A percentile compares a stretch with the other conserved stretches of the same genome.
phyloP scores from a whole-genome alignment of 2,113 vertebrate genomes.

The Pristiophorus japonicus region DNA sequence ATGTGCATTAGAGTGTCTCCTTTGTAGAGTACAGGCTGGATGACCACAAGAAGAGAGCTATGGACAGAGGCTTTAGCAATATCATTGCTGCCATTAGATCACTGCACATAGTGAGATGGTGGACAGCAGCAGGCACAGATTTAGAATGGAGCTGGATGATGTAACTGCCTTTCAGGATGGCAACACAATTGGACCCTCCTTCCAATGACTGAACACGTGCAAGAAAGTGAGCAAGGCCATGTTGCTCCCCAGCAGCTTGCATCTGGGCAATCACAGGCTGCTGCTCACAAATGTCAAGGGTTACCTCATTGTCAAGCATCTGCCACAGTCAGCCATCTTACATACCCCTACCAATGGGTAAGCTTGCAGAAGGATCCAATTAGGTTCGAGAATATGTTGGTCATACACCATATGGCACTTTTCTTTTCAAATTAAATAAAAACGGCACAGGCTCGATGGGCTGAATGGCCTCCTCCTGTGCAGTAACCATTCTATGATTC shows the following conservation, averaged over 20 bases:
- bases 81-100: not conserved
- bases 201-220: not conserved
- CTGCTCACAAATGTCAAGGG: not conserved
- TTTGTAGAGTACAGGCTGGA: not conserved
- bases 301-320: not conserved
- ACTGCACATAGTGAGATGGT: not conserved
- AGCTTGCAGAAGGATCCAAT: not conserved
- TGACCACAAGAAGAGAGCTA: not conserved
- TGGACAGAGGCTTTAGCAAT: not conserved
- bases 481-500: too few species aligned
- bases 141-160: not conserved
- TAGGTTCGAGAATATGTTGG: not conserved
- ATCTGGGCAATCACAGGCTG: not conserved
- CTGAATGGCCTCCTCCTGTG: too few species aligned
- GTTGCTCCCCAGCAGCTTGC: not conserved
- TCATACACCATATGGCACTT: not conserved
- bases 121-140: not conserved
- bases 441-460: too few species aligned
- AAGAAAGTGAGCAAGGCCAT: not conserved
- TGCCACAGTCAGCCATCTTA: not conserved
- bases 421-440: not conserved
- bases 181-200: not conserved
- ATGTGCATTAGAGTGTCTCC: not conserved
- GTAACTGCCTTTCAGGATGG: not conserved
- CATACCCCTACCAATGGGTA: not conserved